Evolutionary conservation across 2,888 invertebrate species (phyloP), one percentile per base, ranked within the genome.

Genomic region (Chymomyza amoena): DNA sequence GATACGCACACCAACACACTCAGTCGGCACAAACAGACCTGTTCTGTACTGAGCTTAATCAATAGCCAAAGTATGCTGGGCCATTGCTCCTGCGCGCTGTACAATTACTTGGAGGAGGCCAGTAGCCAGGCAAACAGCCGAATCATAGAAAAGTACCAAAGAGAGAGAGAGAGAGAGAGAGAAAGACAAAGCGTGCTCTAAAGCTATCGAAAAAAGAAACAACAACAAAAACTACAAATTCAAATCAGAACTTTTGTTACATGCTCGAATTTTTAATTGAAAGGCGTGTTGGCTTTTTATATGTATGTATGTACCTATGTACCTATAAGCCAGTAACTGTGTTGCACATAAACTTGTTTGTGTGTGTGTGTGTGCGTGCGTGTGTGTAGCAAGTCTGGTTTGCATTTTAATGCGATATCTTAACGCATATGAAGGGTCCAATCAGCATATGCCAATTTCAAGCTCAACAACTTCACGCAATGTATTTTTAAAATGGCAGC

Each of bases 371-470:
- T 32, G 32, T 32, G 39, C 13, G 10, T 39, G 10, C 13, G 39
- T 45, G 10, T 39, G 10, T 45, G 39, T 45, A 68, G 32, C 32
- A 32, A 32, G 39, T 45, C 39, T 45, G 39, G 39, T 13, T 45
- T 45, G 39, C 13, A 45, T 45, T 45, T 45, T 13, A 45, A 32
- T 32, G 32, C 32, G 32, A 32, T 32, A 32, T 6, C 32, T 32
- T 32, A 32, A 32, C 32, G 32, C 67, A 73, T 59, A 59, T 59
- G 64, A 74, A 68, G 78, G 79, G 10, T 86, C 88, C 86, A 88
- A 83, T 83, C 83, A 86, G 81, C 84, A 79, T 79, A 86, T 87
- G 87, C 81, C 83, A 86, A 83, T 83, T 32, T 88, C 77, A 9
- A 36, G 62, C 73, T 54, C 16, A 54, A 16, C 39, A 45, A 45